phyloP scores from a whole-genome alignment of 2,888 invertebrate species.

The Aphidius colemani region DNA sequence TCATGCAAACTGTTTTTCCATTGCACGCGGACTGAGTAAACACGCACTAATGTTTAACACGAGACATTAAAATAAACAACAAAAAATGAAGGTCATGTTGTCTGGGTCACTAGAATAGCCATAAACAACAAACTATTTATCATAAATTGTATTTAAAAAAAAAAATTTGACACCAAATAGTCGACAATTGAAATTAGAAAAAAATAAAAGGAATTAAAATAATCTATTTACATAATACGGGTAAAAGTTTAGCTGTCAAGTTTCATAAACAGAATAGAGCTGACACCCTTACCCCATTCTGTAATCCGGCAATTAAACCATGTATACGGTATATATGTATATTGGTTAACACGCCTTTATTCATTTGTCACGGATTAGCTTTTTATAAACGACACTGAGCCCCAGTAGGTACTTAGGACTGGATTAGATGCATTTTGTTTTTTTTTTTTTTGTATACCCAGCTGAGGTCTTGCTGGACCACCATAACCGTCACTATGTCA shows the following conservation, averaged over 20 bases:
- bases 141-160: background rate
- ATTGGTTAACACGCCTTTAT: slow-evolving; percentile 33
- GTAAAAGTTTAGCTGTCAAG: no score
- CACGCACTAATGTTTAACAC: no score
- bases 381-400: slow-evolving; percentile 23
- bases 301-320: slow-evolving; percentile 9
- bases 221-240: background rate
- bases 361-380: slow-evolving; percentile 48
- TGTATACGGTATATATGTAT: slow-evolving; percentile 4
- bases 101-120: slow-evolving; percentile 42
- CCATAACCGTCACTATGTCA: slow-evolving; percentile 6
- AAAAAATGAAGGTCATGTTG: background rate
- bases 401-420: slow-evolving; percentile 32
- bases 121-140: background rate
- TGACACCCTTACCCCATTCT: slow-evolving; percentile 16
- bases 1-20: no score
- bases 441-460: slow-evolving; percentile 40
- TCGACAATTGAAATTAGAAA: no score
- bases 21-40: no score
- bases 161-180: background rate
- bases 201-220: no score
- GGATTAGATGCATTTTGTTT: slow-evolving; percentile 39
- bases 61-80: background rate
- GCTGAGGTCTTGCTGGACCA: slow-evolving; percentile 39
- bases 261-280: background rate